Evolutionary conservation across 2,888 invertebrate genomes (phyloP).

Genomic region (Pheosia gnoma): DNA sequence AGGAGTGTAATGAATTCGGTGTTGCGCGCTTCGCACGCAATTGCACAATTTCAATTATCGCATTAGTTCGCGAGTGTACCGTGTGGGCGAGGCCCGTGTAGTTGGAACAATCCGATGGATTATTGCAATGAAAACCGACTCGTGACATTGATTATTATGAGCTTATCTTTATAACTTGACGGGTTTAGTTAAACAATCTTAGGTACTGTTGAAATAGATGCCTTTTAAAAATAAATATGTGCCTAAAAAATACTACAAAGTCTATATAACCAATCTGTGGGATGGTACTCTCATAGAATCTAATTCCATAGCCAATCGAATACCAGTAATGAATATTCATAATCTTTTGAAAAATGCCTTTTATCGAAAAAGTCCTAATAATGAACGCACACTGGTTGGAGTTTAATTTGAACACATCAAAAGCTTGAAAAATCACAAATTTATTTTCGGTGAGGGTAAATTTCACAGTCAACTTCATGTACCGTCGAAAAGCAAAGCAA

Average conservation of each 20-base stretch:
- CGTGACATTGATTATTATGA: conserved; percentile 45
- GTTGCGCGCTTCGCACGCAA: conserved; percentile 80
- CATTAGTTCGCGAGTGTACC: conserved; percentile 74
- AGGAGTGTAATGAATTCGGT: conserved; percentile 78
- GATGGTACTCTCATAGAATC: not conserved
- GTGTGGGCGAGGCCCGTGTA: conserved; percentile 50
- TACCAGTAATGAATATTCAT: conserved; percentile 37
- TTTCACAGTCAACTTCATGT: conserved; percentile 75
- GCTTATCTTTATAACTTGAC: not conserved
- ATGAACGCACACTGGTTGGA: conserved; percentile 47
- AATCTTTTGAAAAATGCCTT: conserved; percentile 30
- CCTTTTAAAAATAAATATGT: too few relatives aligned
- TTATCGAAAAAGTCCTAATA: conserved; percentile 48
- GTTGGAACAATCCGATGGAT: conserved; percentile 57
- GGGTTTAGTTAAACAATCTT: not conserved
- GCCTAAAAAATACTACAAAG: too few relatives aligned
- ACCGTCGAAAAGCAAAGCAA: conserved; percentile 73
- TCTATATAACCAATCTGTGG: too few relatives aligned
- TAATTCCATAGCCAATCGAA: conserved; percentile 2
- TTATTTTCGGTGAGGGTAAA: conserved; percentile 65
- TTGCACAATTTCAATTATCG: conserved; percentile 85
- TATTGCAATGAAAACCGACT: conserved; percentile 44
- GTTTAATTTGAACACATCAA: conserved; percentile 70
- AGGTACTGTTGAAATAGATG: not conserved
- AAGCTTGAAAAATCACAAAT: conserved; percentile 68